Evolutionary conservation across 2,888 invertebrate genomes (phyloP).

Genomic region (Caprella mutica): DNA sequence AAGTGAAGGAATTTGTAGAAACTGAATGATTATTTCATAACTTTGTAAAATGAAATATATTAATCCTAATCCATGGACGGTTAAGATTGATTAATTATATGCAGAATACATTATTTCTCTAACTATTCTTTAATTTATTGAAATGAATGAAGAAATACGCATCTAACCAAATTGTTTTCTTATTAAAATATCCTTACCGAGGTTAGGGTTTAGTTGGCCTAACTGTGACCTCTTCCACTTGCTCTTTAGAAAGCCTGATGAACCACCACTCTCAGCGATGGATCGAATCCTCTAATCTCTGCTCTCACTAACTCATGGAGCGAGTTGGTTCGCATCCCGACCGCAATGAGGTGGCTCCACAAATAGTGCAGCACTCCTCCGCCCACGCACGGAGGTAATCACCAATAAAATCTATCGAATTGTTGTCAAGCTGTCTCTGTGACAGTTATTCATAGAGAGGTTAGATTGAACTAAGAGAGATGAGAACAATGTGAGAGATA

Average conservation of each 20-base stretch:
- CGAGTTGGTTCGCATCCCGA: too few species aligned
- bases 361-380: conserved; percentile 56
- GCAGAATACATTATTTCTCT: background rate
- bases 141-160: too few species aligned
- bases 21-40: background rate
- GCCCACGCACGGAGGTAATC: too few species aligned
- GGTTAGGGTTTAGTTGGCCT: conserved; percentile 59
- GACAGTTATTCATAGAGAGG: conserved; percentile 47
- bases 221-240: conserved; percentile 53
- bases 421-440: too few species aligned
- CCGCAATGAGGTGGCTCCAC: conserved; percentile 58
- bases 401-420: too few species aligned
- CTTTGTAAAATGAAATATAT: conserved; percentile 6
- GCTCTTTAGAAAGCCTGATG: conserved; percentile 48
- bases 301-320: too few species aligned
- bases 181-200: conserved; percentile 60
- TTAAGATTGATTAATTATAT: conserved; percentile 4
- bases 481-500: background rate
- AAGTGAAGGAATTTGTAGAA: background rate
- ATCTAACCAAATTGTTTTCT: too few species aligned
- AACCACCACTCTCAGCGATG: too few species aligned
- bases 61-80: conserved; percentile 3
- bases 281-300: too few species aligned
- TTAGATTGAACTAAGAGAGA: conserved; percentile 32
- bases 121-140: too few species aligned